Evolutionary conservation across 2,113 vertebrate species (phyloP).

Genomic region (Chloropsis hardwickii): DNA sequence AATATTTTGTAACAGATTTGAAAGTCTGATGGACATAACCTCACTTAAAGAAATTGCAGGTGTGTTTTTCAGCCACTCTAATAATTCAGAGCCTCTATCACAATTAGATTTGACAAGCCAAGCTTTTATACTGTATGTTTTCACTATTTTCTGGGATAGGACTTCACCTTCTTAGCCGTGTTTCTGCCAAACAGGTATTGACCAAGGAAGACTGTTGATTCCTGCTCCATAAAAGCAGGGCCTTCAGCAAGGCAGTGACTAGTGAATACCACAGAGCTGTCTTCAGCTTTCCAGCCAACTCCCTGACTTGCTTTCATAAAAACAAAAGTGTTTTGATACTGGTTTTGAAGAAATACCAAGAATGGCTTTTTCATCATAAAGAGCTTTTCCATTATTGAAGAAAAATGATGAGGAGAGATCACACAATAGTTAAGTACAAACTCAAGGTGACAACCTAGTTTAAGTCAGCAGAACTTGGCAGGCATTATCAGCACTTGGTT

Average conservation of each 20-base stretch:
- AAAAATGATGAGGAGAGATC: neutral
- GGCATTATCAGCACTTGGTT: neutral
- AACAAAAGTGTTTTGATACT: neutral
- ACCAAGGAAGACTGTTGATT: neutral
- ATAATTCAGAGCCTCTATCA: neutral
- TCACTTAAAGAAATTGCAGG: neutral
- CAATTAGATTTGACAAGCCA: neutral
- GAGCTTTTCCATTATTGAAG: neutral
- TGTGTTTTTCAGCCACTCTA: fast-evolving
- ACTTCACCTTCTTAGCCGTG: neutral
- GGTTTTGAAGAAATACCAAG: neutral
- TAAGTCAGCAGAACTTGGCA: neutral
- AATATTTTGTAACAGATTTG: neutral
- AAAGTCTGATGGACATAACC: neutral
- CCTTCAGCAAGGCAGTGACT: neutral
- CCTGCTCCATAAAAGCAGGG: neutral
- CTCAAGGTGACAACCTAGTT: neutral
- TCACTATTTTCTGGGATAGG: neutral
- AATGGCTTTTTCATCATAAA: neutral
- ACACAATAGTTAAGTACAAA: neutral
- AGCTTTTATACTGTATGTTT: neutral
- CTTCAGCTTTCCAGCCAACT: neutral
- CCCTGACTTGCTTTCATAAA: neutral
- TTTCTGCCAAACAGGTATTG: neutral
- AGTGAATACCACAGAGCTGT: neutral